These are phyloP conservation scores for Delphinapterus leucas DNA, from an alignment of 2,113 vertebrate genomes.

Conservation along the genomic window DNA sequence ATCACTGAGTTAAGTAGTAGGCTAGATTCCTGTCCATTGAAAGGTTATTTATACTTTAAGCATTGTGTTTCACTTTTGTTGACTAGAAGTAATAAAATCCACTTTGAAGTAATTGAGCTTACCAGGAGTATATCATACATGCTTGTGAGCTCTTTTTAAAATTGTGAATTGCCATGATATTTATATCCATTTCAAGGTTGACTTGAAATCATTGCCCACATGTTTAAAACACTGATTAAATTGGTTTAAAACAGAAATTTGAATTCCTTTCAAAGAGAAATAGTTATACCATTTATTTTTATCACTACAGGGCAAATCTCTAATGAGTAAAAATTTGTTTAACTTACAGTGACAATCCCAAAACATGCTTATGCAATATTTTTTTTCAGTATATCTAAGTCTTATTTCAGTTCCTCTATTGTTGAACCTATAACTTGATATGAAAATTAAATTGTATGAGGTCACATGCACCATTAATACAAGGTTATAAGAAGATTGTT, in stretches of 20 bases:
- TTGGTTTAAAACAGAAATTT: neutral
- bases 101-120: neutral
- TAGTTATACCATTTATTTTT: neutral
- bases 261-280: neutral
- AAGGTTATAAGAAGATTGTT: slow-evolving; percentile 3
- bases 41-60: neutral
- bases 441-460: neutral
- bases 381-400: neutral
- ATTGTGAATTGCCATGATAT: neutral
- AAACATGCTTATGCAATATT: neutral
- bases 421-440: neutral
- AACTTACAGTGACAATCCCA: neutral
- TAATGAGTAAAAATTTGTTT: neutral
- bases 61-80: neutral
- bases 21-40: neutral
- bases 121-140: neutral
- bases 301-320: neutral
- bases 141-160: neutral
- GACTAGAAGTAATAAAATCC: neutral
- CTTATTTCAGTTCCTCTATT: neutral
- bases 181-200: neutral
- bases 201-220: neutral
- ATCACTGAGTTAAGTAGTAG: neutral
- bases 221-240: neutral
- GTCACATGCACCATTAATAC: neutral